Evolutionary conservation across 2,113 vertebrate genomes (phyloP).

Genomic region (Eidolon helvum): DNA sequence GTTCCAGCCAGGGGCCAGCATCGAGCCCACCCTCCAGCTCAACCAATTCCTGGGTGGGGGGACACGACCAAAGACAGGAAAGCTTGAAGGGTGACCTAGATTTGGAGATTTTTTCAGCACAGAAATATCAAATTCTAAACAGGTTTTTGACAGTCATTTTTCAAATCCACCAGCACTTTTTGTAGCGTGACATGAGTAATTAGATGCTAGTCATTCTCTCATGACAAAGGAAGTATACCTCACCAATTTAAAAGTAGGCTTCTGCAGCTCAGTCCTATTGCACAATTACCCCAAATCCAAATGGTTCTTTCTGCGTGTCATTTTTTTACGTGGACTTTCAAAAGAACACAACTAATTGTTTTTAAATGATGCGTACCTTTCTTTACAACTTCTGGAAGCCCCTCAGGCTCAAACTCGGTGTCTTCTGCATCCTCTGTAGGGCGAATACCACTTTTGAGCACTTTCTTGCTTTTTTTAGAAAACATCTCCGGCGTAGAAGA

Average conservation of each 20-base stretch:
- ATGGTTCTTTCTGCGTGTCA: neutral
- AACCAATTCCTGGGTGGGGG: too few species aligned
- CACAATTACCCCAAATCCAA: neutral
- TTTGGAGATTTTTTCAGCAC: neutral
- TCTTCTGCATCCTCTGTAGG: conserved; percentile 48
- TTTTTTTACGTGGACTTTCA: neutral
- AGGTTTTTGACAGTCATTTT: neutral
- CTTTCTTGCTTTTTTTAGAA: conserved; percentile 84
- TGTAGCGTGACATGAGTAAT: neutral
- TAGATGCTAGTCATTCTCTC: neutral
- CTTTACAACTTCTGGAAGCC: conserved; percentile 89
- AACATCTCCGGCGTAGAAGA: conserved; percentile 79
- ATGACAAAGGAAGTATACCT: neutral
- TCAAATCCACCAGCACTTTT: neutral
- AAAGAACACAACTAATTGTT: neutral
- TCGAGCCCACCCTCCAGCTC: neutral
- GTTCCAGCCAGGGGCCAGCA: neutral
- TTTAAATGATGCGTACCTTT: conserved; percentile 82
- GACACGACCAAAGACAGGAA: neutral
- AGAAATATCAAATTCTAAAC: neutral
- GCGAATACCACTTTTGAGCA: conserved; percentile 41
- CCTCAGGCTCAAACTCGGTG: conserved; percentile 83
- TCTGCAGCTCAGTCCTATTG: neutral
- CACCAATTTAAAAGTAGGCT: neutral
- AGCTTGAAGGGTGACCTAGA: neutral